Conservation (phyloP, 2,888 invertebrate genomes). For the Corythucha ciliata region DNA sequence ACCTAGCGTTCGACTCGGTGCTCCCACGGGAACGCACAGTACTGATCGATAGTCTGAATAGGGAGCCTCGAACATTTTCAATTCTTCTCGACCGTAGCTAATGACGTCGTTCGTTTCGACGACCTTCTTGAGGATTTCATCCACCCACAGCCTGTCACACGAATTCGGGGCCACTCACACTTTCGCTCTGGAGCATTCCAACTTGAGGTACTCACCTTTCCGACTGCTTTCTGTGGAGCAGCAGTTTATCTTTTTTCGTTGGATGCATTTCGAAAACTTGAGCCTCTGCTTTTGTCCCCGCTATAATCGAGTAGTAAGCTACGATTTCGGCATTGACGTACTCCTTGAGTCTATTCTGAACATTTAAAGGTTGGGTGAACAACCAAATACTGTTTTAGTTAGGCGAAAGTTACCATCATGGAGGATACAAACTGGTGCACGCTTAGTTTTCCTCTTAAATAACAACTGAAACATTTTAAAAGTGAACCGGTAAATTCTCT, state of each 20-base stretch:
- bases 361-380: too few species aligned
- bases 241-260: background rate
- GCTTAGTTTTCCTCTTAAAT: constrained; percentile 17
- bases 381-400: background rate
- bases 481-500: constrained; percentile 19
- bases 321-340: constrained; percentile 17
- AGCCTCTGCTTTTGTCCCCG: constrained; percentile 18
- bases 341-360: constrained; percentile 18
- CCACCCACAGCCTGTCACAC: too few species aligned
- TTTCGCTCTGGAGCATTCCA: too few species aligned
- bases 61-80: background rate
- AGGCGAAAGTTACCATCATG: constrained; percentile 15
- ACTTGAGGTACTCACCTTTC: too few species aligned
- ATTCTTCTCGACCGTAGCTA: constrained; percentile 11
- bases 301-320: constrained; percentile 12
- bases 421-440: constrained; percentile 17
- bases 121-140: constrained; percentile 19
- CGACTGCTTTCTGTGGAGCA: too few species aligned
- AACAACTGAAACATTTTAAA: constrained; percentile 19
- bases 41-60: constrained; percentile 12
- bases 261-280: constrained; percentile 13
- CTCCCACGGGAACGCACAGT: constrained; percentile 20
- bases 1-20: constrained; percentile 16
- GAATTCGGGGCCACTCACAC: too few species aligned
- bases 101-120: constrained; percentile 20